Evolutionary conservation across 2,888 invertebrate genomes (phyloP).

Genomic region (Altica lythri): DNA sequence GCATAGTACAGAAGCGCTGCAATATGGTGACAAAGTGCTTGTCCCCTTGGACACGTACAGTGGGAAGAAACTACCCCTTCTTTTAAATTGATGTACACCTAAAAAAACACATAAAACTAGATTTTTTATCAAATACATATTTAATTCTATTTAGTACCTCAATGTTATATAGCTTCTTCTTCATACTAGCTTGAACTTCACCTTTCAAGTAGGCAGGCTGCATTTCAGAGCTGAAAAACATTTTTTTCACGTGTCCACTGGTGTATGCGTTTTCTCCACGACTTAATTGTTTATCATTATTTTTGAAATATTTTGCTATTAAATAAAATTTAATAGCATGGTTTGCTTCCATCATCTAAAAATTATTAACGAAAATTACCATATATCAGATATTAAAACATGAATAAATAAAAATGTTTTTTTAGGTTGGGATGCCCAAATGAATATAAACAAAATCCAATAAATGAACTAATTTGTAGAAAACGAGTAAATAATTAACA

Average conservation of each 20-base stretch:
- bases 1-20: constrained; percentile 3
- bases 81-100: background rate
- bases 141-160: background rate
- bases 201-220: constrained; percentile 4
- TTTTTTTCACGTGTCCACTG: constrained; percentile 14
- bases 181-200: constrained; percentile 12
- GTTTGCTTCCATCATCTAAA: background rate
- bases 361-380: too few species aligned
- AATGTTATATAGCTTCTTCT: background rate
- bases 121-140: background rate
- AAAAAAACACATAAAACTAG: background rate
- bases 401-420: too few species aligned
- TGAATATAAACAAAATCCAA: too few species aligned
- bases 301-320: constrained; percentile 1
- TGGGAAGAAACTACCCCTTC: background rate
- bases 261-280: constrained; percentile 13
- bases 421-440: too few species aligned
- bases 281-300: constrained; percentile 2
- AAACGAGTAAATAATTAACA: too few species aligned
- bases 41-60: constrained; percentile 1
- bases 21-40: constrained; percentile 8
- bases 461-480: too few species aligned
- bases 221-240: background rate
- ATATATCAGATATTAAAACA: too few species aligned
- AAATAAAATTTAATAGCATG: background rate